phyloP scores from a whole-genome alignment of 2,113 vertebrate genomes.

The Xenopus borealis region DNA sequence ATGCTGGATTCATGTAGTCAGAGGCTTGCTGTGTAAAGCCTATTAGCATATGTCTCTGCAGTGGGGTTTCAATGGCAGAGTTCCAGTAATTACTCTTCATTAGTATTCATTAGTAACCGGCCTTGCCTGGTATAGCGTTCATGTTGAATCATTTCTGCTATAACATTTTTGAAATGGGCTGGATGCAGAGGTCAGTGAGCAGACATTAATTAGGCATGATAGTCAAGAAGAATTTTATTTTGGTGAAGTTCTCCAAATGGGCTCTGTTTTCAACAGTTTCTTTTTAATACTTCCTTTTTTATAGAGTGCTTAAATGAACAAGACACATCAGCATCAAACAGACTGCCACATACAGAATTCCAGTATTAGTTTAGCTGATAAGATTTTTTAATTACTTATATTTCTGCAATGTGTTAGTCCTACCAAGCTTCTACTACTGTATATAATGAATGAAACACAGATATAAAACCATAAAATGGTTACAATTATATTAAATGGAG shows the following conservation, averaged over 20 bases:
- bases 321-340: constrained; percentile 8
- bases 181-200: constrained; percentile 73
- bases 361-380: too few relatives aligned
- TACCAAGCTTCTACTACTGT: neutral
- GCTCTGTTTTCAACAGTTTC: constrained; percentile 61
- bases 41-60: constrained; percentile 78
- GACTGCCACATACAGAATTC: neutral
- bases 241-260: constrained; percentile 65
- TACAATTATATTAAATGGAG: too few relatives aligned
- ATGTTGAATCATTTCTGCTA: constrained; percentile 76
- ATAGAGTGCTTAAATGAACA: neutral
- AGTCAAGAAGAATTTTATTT: constrained; percentile 75
- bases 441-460: neutral
- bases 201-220: constrained; percentile 85
- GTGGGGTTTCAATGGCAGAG: constrained; percentile 69
- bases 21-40: constrained; percentile 61
- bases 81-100: constrained; percentile 87
- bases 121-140: constrained; percentile 78
- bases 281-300: constrained; percentile 16
- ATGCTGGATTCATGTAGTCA: constrained; percentile 22
- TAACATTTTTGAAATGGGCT: constrained; percentile 76
- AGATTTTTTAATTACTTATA: too few relatives aligned
- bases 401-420: neutral
- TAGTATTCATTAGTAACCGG: constrained; percentile 87
- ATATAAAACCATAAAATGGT: too few relatives aligned